phyloP scores from a whole-genome alignment of 2,888 invertebrate species.

The Amphipoea lucens region DNA sequence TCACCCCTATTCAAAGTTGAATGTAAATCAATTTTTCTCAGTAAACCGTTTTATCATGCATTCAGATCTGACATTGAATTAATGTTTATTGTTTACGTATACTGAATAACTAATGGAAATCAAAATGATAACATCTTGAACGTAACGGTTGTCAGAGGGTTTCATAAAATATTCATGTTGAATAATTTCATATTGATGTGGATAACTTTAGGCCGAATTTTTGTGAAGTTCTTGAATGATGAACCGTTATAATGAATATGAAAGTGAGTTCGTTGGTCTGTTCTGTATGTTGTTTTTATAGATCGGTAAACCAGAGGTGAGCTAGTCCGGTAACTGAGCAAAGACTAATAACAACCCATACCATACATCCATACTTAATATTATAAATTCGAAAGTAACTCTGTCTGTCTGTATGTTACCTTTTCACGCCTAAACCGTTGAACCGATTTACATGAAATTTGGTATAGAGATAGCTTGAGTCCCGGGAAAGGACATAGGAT shows the following conservation, averaged over 20 bases:
- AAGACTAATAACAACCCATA: too few species aligned
- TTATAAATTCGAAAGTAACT: too few species aligned
- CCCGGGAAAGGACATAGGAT: too few species aligned
- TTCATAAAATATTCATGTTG: conserved; percentile 43
- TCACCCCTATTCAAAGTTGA: conserved; percentile 9
- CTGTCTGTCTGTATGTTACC: too few species aligned
- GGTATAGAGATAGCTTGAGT: too few species aligned
- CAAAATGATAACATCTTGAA: neutral
- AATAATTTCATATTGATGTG: conserved; percentile 22
- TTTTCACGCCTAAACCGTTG: too few species aligned
- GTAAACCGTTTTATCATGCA: conserved; percentile 18
- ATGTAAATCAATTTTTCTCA: conserved; percentile 30
- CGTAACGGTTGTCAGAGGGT: conserved; percentile 5
- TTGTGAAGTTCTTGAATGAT: conserved; percentile 5
- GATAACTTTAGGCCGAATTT: neutral
- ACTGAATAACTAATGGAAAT: conserved; percentile 27
- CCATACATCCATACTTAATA: too few species aligned
- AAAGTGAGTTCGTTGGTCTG: neutral
- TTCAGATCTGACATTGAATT: conserved; percentile 38
- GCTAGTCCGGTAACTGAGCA: neutral
- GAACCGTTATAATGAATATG: neutral
- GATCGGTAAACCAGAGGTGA: neutral
- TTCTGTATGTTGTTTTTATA: neutral
- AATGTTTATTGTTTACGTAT: conserved; percentile 48
- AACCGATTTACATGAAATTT: too few species aligned